Conservation (phyloP, 1,140 invertebrate species). For the Diorhabda elongata region DNA sequence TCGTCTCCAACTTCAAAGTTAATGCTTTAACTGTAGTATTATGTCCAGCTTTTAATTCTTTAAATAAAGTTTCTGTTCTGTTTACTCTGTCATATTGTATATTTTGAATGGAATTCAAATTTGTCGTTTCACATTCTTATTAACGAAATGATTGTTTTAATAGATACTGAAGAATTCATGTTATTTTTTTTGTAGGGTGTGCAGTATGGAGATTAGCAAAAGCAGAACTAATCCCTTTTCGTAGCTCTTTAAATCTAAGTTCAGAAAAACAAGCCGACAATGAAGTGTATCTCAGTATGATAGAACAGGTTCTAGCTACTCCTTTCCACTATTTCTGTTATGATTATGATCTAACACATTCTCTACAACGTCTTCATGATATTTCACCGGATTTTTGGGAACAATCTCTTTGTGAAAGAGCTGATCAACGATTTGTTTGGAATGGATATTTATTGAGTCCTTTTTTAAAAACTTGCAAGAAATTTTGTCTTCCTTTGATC, state of each 20-base stretch:
- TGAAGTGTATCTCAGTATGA: slow-evolving; percentile 40
- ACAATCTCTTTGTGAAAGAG: slow-evolving; percentile 67
- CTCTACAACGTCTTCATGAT: slow-evolving; percentile 83
- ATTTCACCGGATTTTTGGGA: slow-evolving; percentile 78
- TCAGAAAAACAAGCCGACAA: slow-evolving; percentile 66
- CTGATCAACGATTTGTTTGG: slow-evolving; percentile 90
- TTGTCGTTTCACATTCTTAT: no score
- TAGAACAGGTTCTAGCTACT: slow-evolving; percentile 40
- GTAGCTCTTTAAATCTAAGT: slow-evolving; percentile 59
- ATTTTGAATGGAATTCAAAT: no score
- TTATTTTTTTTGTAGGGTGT: slow-evolving; percentile 58
- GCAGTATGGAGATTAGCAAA: slow-evolving; percentile 80
- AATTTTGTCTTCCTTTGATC: slow-evolving; percentile 82
- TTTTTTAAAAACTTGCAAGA: slow-evolving; percentile 64
- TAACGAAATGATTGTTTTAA: no score
- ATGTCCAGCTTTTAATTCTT: no score
- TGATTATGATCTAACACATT: slow-evolving; percentile 89
- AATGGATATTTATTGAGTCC: slow-evolving; percentile 77
- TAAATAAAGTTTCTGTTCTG: no score
- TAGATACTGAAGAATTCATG: neutral
- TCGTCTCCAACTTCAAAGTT: no score
- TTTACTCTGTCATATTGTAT: no score
- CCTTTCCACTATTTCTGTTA: slow-evolving; percentile 50
- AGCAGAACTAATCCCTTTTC: slow-evolving; percentile 84
- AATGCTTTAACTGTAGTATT: no score